Percentiles rank a stretch among this genome's conserved stretches.
These are phyloP conservation scores for Monochamus alternatus DNA, from an alignment of 2,888 invertebrate species.

Conservation along the genomic window DNA sequence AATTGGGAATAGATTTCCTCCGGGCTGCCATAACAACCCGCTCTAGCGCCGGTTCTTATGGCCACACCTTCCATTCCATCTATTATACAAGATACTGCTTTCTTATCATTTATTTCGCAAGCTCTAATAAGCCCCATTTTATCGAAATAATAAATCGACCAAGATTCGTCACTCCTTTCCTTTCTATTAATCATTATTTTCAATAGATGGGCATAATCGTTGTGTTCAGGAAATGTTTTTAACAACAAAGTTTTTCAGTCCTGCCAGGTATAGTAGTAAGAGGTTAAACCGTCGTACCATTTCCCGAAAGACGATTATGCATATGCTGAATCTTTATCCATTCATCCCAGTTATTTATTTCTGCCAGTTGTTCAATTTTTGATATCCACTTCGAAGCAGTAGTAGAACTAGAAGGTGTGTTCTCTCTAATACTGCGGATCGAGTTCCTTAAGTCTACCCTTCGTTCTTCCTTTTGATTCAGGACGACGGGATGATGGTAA, in stretches of 20 bases:
- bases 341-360: conserved; percentile 46
- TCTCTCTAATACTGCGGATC: no score
- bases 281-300: conserved; percentile 47
- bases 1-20: background rate
- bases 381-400: conserved; percentile 30
- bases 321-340: conserved; percentile 33
- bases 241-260: background rate
- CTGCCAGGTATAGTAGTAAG: conserved; percentile 40
- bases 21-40: background rate
- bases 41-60: background rate
- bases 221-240: conserved; percentile 29
- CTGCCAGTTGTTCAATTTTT: conserved; percentile 44
- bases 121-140: conserved; percentile 28
- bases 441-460: no score
- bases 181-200: conserved; percentile 33
- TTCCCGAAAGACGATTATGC: conserved; percentile 46
- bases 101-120: background rate
- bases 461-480: no score
- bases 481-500: no score
- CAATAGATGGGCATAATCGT: conserved; percentile 40
- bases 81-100: conserved; percentile 9
- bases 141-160: conserved; percentile 36
- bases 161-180: conserved; percentile 2
- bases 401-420: no score
- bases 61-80: background rate